Evolutionary conservation across 2,797 vertebrate species (phyloP).

Genomic region (Babyrousa celebensis): DNA sequence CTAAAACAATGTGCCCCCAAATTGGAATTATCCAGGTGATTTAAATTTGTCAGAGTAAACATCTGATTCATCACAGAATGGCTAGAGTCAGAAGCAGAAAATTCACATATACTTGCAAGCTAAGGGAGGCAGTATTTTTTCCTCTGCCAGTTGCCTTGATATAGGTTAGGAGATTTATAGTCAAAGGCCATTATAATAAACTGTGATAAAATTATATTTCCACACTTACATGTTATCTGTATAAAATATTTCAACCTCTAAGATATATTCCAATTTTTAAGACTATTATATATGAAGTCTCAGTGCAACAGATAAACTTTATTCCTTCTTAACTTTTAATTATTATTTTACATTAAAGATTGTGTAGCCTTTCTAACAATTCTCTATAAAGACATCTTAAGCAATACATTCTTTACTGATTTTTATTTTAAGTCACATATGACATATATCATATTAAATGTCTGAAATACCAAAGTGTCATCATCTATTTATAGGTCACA

Average conservation of each 20-base stretch:
- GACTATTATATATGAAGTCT: neutral
- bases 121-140: neutral
- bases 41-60: slow-evolving; percentile 52
- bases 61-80: slow-evolving; percentile 23
- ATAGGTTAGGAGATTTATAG: neutral
- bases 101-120: slow-evolving; percentile 5
- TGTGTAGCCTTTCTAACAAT: neutral
- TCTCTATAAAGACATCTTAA: neutral
- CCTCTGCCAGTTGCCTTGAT: neutral
- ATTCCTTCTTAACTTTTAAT: neutral
- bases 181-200: neutral
- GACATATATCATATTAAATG: neutral
- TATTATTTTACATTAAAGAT: slow-evolving; percentile 2
- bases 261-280: neutral
- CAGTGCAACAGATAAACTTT: neutral
- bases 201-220: neutral
- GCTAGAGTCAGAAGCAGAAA: slow-evolving; percentile 17
- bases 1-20: neutral
- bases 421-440: slow-evolving; percentile 19
- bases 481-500: neutral
- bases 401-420: neutral
- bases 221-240: neutral
- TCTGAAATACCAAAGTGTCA: neutral
- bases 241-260: slow-evolving; percentile 29
- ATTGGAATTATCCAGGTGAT: slow-evolving; percentile 64